phyloP scores from a whole-genome alignment of 2,888 invertebrate genomes.

The Panzeria rudis region DNA sequence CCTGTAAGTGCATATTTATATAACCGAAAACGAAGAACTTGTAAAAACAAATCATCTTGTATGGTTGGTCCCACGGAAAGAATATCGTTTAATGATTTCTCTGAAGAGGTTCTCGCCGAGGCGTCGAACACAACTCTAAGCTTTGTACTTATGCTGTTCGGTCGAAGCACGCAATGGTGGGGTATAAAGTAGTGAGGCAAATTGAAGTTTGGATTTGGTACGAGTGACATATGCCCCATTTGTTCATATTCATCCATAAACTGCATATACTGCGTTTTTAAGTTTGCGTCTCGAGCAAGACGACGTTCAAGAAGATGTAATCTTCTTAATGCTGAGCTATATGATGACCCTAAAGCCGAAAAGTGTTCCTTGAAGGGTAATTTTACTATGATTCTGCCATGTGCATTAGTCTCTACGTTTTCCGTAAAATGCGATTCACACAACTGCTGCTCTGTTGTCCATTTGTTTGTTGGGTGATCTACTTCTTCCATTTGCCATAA shows the following conservation, averaged over 20 bases:
- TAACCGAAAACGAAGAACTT: constrained; percentile 35
- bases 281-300: constrained; percentile 10
- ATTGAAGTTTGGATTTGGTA: constrained; percentile 12
- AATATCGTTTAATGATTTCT: constrained; percentile 41
- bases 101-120: too few relatives aligned
- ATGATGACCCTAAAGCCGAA: constrained; percentile 24
- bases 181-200: constrained; percentile 25
- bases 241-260: constrained; percentile 49
- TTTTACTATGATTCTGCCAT: constrained; percentile 31
- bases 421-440: constrained; percentile 20
- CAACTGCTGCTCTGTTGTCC: constrained; percentile 25
- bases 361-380: constrained; percentile 30
- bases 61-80: neutral
- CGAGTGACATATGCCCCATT: constrained; percentile 36
- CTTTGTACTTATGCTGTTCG: constrained; percentile 30
- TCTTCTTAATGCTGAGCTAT: constrained; percentile 18
- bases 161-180: constrained; percentile 29
- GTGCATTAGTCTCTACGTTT: constrained; percentile 10
- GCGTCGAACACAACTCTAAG: neutral
- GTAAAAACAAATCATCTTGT: neutral
- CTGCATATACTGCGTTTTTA: constrained; percentile 14
- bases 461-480: constrained; percentile 14
- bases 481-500: constrained; percentile 40
- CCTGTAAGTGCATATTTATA: constrained; percentile 26
- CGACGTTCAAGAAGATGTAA: constrained; percentile 31